phyloP scores from a whole-genome alignment of 2,888 invertebrate genomes.

The Piscicola geometra region DNA sequence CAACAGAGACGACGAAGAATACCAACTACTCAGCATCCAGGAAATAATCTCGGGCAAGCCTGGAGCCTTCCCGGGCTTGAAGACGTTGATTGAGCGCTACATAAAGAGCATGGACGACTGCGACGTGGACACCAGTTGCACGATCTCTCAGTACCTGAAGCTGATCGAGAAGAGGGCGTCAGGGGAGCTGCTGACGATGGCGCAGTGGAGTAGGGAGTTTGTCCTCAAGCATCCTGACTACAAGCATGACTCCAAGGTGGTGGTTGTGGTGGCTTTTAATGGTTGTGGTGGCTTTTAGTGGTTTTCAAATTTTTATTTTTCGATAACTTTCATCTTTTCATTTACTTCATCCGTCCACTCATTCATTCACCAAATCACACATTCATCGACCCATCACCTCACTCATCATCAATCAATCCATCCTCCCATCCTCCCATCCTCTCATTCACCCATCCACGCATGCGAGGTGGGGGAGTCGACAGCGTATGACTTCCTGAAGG shows the following conservation, averaged over 20 bases:
- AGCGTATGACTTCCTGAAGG: conserved; percentile 49
- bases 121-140: conserved; percentile 95
- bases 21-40: conserved; percentile 77
- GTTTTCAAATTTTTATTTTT: no score
- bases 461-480: conserved; percentile 60
- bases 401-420: no score
- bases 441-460: background rate
- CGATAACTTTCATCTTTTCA: no score
- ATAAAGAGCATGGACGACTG: conserved; percentile 84
- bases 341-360: no score
- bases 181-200: conserved; percentile 68
- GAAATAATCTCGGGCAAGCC: conserved; percentile 96
- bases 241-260: conserved; percentile 82
- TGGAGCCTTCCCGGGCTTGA: conserved; percentile 85
- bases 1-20: conserved; percentile 46
- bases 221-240: conserved; percentile 82
- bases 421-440: background rate
- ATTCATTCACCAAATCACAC: no score
- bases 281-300: no score
- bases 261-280: no score
- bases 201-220: conserved; percentile 87
- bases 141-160: conserved; percentile 89
- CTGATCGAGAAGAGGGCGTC: conserved; percentile 67
- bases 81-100: conserved; percentile 88
- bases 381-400: no score